phyloP scores from a whole-genome alignment of 2,797 vertebrate species.

The Sparus aurata region DNA sequence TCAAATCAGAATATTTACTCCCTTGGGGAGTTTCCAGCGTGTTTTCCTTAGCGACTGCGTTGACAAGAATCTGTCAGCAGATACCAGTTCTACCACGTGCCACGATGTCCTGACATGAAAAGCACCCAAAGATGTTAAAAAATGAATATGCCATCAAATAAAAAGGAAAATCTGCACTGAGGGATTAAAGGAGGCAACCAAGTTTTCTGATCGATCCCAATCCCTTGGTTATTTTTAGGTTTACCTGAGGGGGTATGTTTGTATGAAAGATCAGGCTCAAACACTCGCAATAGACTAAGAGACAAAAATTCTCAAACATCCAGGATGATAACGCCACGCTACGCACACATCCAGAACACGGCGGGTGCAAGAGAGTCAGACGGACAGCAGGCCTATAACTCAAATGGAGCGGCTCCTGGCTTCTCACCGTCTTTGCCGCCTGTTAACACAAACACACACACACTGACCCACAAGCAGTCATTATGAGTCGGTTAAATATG shows the following conservation, averaged over 20 bases:
- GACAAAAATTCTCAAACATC: neutral
- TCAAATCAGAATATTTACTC: neutral
- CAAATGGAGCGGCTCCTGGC: conserved; percentile 48
- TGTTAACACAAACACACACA: conserved; percentile 35
- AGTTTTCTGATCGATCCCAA: no score
- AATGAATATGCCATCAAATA: no score
- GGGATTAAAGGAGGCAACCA: no score
- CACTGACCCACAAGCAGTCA: conserved; percentile 44
- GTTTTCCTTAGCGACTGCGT: neutral
- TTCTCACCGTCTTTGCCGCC: conserved; percentile 29
- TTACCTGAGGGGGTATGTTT: no score
- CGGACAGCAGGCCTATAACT: conserved; percentile 35
- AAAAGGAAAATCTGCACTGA: no score
- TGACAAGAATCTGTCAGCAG: no score
- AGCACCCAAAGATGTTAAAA: no score
- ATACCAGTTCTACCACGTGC: no score
- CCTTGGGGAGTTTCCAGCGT: neutral
- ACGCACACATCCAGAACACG: neutral
- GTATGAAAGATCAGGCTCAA: no score
- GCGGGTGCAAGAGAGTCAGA: conserved; percentile 22
- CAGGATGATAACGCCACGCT: conserved; percentile 1
- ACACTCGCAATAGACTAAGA: no score
- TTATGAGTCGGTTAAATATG: conserved; percentile 73
- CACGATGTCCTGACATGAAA: no score
- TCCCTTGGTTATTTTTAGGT: no score